Percentiles rank a stretch among this genome's conserved stretches.
phyloP scores from a whole-genome alignment of 2,113 vertebrate species.

The Parotia lawesii region DNA sequence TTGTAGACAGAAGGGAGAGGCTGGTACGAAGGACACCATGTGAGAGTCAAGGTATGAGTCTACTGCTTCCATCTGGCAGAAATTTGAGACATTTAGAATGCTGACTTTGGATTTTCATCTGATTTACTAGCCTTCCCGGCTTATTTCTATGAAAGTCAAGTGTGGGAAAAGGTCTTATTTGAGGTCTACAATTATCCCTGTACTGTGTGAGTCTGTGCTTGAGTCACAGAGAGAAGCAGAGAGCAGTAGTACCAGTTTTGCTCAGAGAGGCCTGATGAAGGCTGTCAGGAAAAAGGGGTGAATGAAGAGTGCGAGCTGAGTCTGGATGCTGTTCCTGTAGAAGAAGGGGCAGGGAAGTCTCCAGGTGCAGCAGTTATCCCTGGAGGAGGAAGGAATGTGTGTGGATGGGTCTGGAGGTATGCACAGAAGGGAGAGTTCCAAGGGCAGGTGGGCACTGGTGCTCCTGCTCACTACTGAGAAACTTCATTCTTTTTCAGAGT shows the following conservation, averaged over 20 bases:
- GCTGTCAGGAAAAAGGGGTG: background rate
- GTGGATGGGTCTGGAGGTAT: fast-evolving
- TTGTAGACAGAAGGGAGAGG: background rate
- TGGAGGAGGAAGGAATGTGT: fast-evolving
- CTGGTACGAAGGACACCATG: background rate
- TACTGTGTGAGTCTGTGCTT: fast-evolving
- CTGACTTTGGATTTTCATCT: background rate
- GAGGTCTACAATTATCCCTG: background rate
- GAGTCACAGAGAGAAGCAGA: background rate
- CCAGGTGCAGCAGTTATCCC: background rate
- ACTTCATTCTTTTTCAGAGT: background rate
- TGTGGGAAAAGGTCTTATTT: background rate
- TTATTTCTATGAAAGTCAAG: background rate
- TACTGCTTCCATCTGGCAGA: conserved; percentile 15
- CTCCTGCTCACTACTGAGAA: background rate
- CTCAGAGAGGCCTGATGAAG: background rate
- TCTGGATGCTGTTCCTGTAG: background rate
- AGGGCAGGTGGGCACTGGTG: fast-evolving
- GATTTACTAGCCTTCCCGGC: background rate
- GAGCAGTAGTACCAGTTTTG: background rate
- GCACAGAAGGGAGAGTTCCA: background rate
- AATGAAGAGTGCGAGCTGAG: background rate
- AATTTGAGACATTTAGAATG: background rate
- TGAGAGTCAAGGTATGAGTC: conserved; percentile 12
- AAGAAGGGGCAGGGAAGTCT: background rate